Conservation (phyloP, 1,140 invertebrate genomes). For the Steinernema khuongi region DNA sequence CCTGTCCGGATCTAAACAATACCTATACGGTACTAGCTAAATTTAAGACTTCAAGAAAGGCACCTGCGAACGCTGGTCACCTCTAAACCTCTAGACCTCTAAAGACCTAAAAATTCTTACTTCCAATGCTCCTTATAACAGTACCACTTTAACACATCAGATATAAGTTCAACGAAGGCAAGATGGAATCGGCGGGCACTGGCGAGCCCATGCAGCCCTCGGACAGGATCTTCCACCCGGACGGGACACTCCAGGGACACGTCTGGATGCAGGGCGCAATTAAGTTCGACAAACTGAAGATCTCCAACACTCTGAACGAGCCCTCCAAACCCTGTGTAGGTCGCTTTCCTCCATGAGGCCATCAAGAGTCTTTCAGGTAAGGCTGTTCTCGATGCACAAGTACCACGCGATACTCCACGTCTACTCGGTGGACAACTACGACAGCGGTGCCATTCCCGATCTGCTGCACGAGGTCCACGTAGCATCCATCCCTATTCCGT, state of each 20-base stretch:
- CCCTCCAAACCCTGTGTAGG: background rate
- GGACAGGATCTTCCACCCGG: background rate
- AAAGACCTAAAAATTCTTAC: no score
- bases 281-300: background rate
- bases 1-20: no score
- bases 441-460: background rate
- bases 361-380: conserved; percentile 1
- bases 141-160: no score
- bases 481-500: background rate
- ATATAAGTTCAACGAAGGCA: conserved; percentile 1
- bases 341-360: background rate
- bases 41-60: no score
- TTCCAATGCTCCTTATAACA: no score
- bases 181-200: background rate
- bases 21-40: no score
- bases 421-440: background rate
- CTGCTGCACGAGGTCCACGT: background rate
- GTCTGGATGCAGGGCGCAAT: background rate
- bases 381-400: background rate
- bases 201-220: background rate
- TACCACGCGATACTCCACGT: background rate
- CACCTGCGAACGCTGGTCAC: no score
- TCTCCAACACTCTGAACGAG: background rate
- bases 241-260: background rate
- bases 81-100: no score